Base-by-base conservation (phyloP, 2,113 vertebrate genomes). In the Recurvirostra avosetta region DNA sequence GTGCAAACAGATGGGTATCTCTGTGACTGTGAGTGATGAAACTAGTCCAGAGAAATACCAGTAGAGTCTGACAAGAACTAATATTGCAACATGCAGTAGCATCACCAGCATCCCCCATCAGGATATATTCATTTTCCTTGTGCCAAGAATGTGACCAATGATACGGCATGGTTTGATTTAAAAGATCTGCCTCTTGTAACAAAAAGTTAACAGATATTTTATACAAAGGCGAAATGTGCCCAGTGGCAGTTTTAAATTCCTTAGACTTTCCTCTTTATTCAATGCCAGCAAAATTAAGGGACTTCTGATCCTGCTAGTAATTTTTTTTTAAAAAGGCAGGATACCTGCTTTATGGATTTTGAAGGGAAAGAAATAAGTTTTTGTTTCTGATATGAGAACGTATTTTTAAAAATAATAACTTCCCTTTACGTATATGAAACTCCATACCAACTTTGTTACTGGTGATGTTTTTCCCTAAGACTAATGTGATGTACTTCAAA, bases 211-310 rank as follows among this genome's bases (percentile, higher is more conserved):
- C 83, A 92, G 63, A 77, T 96, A 93, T 96, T 93, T 97, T 90
- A 96, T 88, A 90, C n/a, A 66, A 90, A 88, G 59, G 58, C 65
- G 84, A 52, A 79, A 68, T 94, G 61, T 86, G 73, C 92, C 47
- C 58, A 90, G 80, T 61, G 84, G 74, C 77, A 92, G 86, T 52
- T 79, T 96, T 96, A 94, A 94, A 93, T 96, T 94, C 90, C 45
- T 88, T 68, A 75, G 52, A 67, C 81, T 94, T 97, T 91, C 79
- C 78, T 91, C 91, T 94, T 97, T 91, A 94, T 92, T 96, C 79
- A 80, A 56, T 96, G 76, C 73, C 91, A 96, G 94, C 65, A 96
- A 97, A 97, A 96, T 94, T 94, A 95, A 59, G 90, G 77, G 90
- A 85, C 52, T 96, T 97, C 94, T 92, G 92, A 96, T 83, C 92